Conservation (phyloP, 2,888 invertebrate species). For the Odontocerum albicorne region DNA sequence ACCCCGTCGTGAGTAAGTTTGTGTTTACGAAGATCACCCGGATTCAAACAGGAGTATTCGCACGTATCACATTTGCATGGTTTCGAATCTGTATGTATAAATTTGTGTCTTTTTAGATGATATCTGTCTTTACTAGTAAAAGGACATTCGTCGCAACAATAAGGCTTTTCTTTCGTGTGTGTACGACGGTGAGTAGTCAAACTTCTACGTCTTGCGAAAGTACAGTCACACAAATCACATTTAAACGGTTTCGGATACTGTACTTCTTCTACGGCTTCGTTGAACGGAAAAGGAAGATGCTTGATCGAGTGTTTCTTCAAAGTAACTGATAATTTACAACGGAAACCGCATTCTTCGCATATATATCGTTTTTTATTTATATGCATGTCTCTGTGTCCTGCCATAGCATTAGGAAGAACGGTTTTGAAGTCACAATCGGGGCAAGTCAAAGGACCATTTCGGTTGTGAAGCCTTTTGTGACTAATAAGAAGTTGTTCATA, state of each 20-base stretch:
- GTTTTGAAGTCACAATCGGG: constrained; percentile 2
- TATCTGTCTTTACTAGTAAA: constrained; percentile 8
- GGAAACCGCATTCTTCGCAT: constrained; percentile 6
- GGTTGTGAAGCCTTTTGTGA: background rate
- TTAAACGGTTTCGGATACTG: constrained; percentile 7
- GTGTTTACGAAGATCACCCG: constrained; percentile 14
- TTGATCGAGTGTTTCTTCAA: background rate
- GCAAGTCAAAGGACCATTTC: background rate
- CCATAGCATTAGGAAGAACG: background rate
- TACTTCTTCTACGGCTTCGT: background rate
- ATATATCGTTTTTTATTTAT: background rate
- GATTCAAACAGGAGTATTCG: background rate
- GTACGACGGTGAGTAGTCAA: constrained; percentile 4
- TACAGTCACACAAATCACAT: constrained; percentile 1
- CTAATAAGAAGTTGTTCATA: background rate
- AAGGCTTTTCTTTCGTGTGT: constrained; percentile 6
- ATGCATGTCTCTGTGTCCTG: background rate
- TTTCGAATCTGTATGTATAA: constrained; percentile 2
- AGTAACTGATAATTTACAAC: constrained; percentile 2
- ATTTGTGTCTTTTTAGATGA: constrained; percentile 8
- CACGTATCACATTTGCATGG: constrained; percentile 7
- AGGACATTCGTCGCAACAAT: constrained; percentile 9
- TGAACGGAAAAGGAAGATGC: background rate
- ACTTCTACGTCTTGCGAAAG: constrained; percentile 4
- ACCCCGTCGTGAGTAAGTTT: background rate